Percentiles rank a stretch among this genome's conserved stretches.
phyloP scores from a whole-genome alignment of 2,888 invertebrate species.

The Mylabris sibirica region DNA sequence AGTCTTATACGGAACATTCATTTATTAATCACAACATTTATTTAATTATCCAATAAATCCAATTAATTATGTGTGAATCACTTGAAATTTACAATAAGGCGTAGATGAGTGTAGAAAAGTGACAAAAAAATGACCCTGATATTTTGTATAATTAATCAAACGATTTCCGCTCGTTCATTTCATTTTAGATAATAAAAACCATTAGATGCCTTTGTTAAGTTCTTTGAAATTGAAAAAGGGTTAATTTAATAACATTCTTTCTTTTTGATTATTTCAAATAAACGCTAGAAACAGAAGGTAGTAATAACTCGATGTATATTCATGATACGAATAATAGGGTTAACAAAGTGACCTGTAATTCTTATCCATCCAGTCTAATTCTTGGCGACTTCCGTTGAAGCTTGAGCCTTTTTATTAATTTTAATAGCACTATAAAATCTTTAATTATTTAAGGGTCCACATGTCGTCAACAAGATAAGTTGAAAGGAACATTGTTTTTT shows the following conservation, averaged over 20 bases:
- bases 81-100: constrained; percentile 22
- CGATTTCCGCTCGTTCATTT: not conserved
- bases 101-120: not conserved
- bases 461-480: not conserved
- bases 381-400: not conserved
- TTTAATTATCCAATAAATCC: not conserved
- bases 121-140: constrained; percentile 13
- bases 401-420: not conserved
- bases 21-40: not conserved
- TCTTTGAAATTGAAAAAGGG: not conserved
- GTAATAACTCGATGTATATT: not conserved
- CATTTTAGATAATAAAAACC: not conserved
- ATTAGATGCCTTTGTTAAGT: not conserved
- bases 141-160: constrained; percentile 14
- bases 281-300: not conserved
- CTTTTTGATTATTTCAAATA: not conserved
- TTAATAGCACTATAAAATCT: constrained; percentile 2
- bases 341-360: constrained; percentile 6
- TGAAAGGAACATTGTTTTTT: too few relatives aligned
- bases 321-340: constrained; percentile 2
- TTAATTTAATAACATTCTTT: not conserved
- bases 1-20: not conserved
- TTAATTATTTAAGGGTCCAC: not conserved
- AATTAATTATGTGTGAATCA: constrained; percentile 20
- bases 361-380: not conserved